Conservation (phyloP, 2,113 vertebrate species). For the Nasalis larvatus region DNA sequence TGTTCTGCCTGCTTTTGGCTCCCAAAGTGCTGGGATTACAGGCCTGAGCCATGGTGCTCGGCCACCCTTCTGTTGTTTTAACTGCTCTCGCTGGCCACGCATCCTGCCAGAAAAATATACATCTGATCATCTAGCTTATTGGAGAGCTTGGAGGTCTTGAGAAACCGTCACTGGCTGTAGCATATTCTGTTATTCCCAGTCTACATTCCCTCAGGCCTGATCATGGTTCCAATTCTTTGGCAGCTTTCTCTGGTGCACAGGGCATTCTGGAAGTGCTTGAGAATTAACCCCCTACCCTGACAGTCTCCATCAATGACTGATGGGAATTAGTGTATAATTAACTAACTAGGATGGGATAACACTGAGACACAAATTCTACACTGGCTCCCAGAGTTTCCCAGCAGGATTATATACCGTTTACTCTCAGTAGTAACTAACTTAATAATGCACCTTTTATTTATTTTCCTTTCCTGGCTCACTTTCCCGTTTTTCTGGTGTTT, state of each 20-base stretch:
- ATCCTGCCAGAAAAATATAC: not conserved
- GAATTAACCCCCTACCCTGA: not conserved
- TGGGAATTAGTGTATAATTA: not conserved
- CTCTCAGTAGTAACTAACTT: not conserved
- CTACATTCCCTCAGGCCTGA: not conserved
- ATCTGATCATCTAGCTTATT: not conserved
- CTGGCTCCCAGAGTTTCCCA: not conserved
- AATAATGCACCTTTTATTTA: not conserved
- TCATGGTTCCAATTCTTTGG: not conserved
- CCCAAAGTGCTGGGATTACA: too few relatives aligned
- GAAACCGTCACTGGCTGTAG: not conserved
- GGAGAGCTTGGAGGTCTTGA: not conserved
- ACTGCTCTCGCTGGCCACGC: not conserved
- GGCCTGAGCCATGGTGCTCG: too few relatives aligned
- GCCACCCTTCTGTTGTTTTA: too few relatives aligned
- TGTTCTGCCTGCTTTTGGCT: too few relatives aligned
- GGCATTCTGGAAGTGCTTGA: not conserved
- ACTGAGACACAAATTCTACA: not conserved
- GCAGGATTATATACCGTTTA: not conserved
- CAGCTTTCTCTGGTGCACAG: not conserved
- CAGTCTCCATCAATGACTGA: not conserved
- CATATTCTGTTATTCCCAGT: accelerated
- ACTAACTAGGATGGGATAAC: not conserved
- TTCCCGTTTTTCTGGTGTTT: not conserved
- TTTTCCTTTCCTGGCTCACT: not conserved